phyloP scores from a whole-genome alignment of 1,140 invertebrate species.

The Trichoplusia ni region DNA sequence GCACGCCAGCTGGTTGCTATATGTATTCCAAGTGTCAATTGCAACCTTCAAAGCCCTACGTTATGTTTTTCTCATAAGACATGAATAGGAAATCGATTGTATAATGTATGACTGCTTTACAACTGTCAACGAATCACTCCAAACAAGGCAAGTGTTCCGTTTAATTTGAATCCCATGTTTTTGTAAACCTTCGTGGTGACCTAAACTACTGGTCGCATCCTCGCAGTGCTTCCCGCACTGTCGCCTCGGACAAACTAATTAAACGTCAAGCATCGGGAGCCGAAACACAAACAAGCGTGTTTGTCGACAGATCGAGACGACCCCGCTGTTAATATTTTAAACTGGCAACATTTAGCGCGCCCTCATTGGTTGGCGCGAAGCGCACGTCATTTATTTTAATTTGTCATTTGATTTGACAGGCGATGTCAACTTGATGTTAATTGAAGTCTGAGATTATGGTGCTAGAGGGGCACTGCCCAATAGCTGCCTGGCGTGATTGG shows the following conservation, averaged over 20 bases:
- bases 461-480: background rate
- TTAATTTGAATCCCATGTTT: no score
- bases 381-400: conserved; percentile 78
- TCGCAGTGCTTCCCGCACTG: conserved; percentile 4
- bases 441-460: conserved; percentile 35
- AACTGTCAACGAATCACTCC: no score
- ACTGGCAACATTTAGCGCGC: conserved; percentile 60
- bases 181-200: background rate
- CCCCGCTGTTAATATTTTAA: conserved; percentile 73
- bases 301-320: conserved; percentile 66
- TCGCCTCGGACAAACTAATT: conserved; percentile 61
- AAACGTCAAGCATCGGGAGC: conserved; percentile 53
- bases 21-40: no score
- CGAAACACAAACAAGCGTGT: conserved; percentile 61
- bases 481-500: conserved; percentile 18
- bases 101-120: no score
- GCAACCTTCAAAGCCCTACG: no score
- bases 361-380: conserved; percentile 46
- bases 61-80: no score
- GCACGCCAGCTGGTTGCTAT: no score
- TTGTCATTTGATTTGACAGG: conserved; percentile 54
- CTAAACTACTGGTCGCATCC: background rate
- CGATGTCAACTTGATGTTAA: conserved; percentile 39
- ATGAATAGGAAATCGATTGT: no score
- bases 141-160: no score